phyloP scores from a whole-genome alignment of 2,888 invertebrate genomes.

The Ophonus ardosiacus region DNA sequence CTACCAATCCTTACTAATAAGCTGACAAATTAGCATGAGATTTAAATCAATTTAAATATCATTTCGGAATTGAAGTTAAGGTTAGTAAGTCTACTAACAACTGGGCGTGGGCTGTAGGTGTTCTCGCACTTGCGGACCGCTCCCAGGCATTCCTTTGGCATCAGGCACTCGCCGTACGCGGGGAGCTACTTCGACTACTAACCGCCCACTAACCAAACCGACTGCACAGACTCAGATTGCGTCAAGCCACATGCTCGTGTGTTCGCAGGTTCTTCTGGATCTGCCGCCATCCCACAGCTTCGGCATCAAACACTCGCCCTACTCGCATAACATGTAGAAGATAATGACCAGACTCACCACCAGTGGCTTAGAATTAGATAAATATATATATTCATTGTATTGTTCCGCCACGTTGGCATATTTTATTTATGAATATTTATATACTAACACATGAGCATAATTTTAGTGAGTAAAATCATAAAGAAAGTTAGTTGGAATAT shows the following conservation, averaged over 20 bases:
- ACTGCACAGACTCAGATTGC: background rate
- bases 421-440: constrained; percentile 30
- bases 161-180: constrained; percentile 85
- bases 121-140: constrained; percentile 80
- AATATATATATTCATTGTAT: constrained; percentile 1
- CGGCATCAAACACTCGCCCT: constrained; percentile 92
- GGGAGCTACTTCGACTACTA: constrained; percentile 72
- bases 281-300: constrained; percentile 85
- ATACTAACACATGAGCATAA: background rate
- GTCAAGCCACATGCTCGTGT: constrained; percentile 55
- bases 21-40: constrained; percentile 1
- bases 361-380: constrained; percentile 13
- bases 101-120: constrained; percentile 70
- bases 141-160: constrained; percentile 87
- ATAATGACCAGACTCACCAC: background rate
- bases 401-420: constrained; percentile 5
- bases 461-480: background rate
- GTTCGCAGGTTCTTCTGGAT: constrained; percentile 80
- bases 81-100: constrained; percentile 25
- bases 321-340: constrained; percentile 76
- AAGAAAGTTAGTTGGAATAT: background rate
- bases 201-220: constrained; percentile 7
- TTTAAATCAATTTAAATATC: constrained; percentile 45
- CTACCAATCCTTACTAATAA: constrained; percentile 3
- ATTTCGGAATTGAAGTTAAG: constrained; percentile 18